Conservation (phyloP, 1,140 invertebrate species). For the Drosophila navojoa region DNA sequence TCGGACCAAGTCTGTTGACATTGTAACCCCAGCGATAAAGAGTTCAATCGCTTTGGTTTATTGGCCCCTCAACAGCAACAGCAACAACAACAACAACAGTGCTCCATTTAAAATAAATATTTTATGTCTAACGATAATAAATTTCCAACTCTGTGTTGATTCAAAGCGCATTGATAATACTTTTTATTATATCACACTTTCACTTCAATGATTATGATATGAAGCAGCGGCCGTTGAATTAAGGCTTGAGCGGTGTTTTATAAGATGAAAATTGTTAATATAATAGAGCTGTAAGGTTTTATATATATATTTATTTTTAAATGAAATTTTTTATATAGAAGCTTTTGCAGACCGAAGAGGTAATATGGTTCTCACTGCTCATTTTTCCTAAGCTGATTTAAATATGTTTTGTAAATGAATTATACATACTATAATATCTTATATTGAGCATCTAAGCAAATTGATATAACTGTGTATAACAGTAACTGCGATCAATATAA, state of each 20-base stretch:
- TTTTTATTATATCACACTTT: conserved; percentile 70
- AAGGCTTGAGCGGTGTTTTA: neutral
- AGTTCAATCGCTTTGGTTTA: conserved; percentile 78
- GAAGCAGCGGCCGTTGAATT: neutral
- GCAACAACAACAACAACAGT: neutral
- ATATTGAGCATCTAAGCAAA: too few species aligned
- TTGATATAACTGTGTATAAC: too few species aligned
- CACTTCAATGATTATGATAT: conserved; percentile 26
- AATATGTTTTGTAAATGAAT: too few species aligned
- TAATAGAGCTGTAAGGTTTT: too few species aligned
- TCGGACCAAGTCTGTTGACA: conserved; percentile 37
- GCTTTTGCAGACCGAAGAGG: too few species aligned
- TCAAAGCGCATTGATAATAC: conserved; percentile 35
- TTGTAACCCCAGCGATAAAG: conserved; percentile 60
- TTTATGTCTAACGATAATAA: conserved; percentile 54
- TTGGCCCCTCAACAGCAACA: conserved; percentile 41
- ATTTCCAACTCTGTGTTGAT: conserved; percentile 26
- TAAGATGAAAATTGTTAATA: too few species aligned
- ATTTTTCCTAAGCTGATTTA: too few species aligned
- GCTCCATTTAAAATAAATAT: conserved; percentile 55
- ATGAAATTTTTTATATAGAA: too few species aligned
- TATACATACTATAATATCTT: too few species aligned
- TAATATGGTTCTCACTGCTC: too few species aligned
- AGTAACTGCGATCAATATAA: too few species aligned
- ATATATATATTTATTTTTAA: too few species aligned